A percentile compares a stretch with the other conserved stretches of the same genome.
Evolutionary conservation across 2,888 invertebrate genomes (phyloP).

Genomic region (Drosophila tripunctata): DNA sequence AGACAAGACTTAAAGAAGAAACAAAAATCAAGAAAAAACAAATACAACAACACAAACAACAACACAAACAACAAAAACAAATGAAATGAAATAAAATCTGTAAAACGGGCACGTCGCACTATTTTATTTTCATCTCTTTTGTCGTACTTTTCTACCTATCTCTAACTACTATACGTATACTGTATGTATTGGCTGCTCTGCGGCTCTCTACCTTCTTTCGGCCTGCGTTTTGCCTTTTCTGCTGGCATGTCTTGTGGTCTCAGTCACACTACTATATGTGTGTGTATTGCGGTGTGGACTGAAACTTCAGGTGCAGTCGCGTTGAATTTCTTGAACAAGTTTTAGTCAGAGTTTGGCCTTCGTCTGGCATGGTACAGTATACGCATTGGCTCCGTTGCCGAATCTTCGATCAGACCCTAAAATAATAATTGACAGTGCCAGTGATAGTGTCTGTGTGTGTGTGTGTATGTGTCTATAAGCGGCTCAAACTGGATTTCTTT

Average conservation of each 20-base stretch:
- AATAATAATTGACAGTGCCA: conserved; percentile 38
- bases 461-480: conserved; percentile 18
- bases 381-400: conserved; percentile 60
- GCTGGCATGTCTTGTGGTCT: conserved; percentile 72
- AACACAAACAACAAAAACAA: neutral
- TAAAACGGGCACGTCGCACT: conserved; percentile 76
- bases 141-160: conserved; percentile 69
- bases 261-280: conserved; percentile 1
- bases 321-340: conserved; percentile 81
- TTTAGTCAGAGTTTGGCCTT: conserved; percentile 85
- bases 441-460: conserved; percentile 22
- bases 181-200: conserved; percentile 58
- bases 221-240: conserved; percentile 54
- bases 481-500: conserved; percentile 66
- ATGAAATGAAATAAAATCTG: conserved; percentile 56
- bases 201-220: conserved; percentile 60
- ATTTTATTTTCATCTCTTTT: conserved; percentile 72
- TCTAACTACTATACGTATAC: no score
- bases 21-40: neutral
- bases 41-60: neutral
- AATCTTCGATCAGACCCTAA: conserved; percentile 36
- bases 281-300: conserved; percentile 41
- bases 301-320: conserved; percentile 75
- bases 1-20: conserved; percentile 33
- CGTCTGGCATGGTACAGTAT: conserved; percentile 84